Base-by-base conservation (phyloP, 2,113 vertebrate genomes). In the Alosa alosa region DNA sequence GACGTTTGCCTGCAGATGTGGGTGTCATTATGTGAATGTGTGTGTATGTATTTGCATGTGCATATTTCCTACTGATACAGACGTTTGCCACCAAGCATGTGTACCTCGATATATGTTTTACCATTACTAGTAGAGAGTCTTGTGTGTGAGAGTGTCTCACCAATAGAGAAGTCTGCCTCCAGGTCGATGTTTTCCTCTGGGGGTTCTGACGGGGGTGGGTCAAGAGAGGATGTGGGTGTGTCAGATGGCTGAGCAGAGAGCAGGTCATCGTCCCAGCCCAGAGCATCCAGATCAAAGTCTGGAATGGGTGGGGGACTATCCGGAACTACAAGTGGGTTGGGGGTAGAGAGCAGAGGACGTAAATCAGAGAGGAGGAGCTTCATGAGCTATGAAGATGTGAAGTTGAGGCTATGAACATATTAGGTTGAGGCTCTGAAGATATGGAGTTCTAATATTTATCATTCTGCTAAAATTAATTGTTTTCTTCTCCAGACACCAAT, bases 191-290 rank as follows among this genome's bases (percentile, higher is more conserved):
- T 94, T 31, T 68, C 60, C 60, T 68, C 83, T 93, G 93, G 9
- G 95, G 95, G 64, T 39, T 87, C 86, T 41, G 84, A 44, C 50
- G 78, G 7, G 11, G 44, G 91, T 44, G 92, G 89, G 93, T 94
- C 52, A 85, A 88, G 94, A 84, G 84, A 94, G 89, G 47, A 82
- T 95, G 89, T 86, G 92, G 15, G 89, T 81, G 1, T 94, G 17
- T 89, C 94, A 0, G 91, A 86, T 90, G 91, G 93, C 45, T 95
- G 87, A 45, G 96, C 96, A 81, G 97, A 95, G 84, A 96, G 95
- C 0, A 96, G 81, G 36, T 99, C 97, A n/a, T 99, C 97, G 90
- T 97, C 98, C 96, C 96, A 98, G 93, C 96, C 97, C 86, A 98
- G 96, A 0, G 97, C 97, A 45, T 99, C 97, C 0, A 97, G 96